Evolutionary conservation across 2,797 vertebrate genomes (phyloP).

Genomic region (Sarcophilus harrisii): DNA sequence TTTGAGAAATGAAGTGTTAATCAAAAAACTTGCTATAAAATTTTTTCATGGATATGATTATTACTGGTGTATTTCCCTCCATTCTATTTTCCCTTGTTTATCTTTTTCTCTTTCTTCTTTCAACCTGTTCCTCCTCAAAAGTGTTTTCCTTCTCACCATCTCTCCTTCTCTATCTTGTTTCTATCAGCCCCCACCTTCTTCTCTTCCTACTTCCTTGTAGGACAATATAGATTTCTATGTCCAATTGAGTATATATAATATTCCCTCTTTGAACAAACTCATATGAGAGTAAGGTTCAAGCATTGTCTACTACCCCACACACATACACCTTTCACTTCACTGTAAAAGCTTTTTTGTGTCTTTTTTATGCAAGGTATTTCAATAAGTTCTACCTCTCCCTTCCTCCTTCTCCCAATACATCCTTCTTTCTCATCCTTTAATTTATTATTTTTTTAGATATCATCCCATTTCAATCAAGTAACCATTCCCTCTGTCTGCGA

Average conservation of each 20-base stretch:
- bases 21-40: neutral
- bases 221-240: neutral
- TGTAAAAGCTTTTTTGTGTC: neutral
- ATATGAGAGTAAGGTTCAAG: neutral
- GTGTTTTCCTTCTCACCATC: neutral
- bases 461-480: neutral
- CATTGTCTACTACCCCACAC: neutral
- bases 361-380: neutral
- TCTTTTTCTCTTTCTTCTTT: neutral
- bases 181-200: neutral
- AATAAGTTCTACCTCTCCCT: neutral
- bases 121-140: neutral
- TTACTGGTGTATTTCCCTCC: neutral
- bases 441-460: neutral
- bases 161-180: neutral
- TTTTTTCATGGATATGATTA: neutral
- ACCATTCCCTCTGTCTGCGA: neutral
- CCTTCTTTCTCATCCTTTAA: neutral
- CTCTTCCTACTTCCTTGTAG: neutral
- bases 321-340: neutral
- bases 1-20: neutral
- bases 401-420: neutral
- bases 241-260: neutral
- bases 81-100: neutral
- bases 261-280: neutral